Evolutionary conservation across 2,888 invertebrate species (phyloP), one percentile per base, ranked within the genome.

Genomic region (Ariolimax columbianus): DNA sequence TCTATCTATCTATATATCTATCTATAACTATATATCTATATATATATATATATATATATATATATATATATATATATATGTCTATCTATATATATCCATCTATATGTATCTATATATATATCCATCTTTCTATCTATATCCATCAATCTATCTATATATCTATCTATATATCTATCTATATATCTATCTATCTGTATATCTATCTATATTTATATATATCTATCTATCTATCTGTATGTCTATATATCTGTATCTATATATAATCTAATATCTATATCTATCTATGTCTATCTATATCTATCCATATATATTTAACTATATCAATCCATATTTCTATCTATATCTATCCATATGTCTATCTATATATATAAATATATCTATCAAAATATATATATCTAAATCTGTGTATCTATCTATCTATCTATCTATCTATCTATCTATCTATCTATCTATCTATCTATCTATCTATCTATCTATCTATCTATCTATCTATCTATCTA

Each of bases 361-460:
- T 68, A 33, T 68, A 4, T 68, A 33, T 68, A 4, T 68, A 33
- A 30, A 7, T 23, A 59, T 59, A n/a, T n/a, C n/a, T n/a, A n/a
- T n/a, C n/a, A n/a, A n/a, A n/a, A n/a, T n/a, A n/a, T n/a, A n/a
- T n/a, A n/a, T n/a, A n/a, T n/a, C n/a, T n/a, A n/a, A n/a, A n/a
- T 70, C 36, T 70, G 38, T 70, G 17, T 70, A 70, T 70, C 36
- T 70, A 70, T 70, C 36, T 70, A 70, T 70, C 36, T 70, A 70
- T 70, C 36, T 70, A 70, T 70, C 36, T 70, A 70, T 70, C 36
- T 70, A 70, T 70, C 36, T 70, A 70, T 70, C 36, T 70, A 70
- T 70, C 30, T 66, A 66, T 66, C 30, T 33, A 33, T 33, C 30
- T 66, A 33, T 66, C 33, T 66, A 33, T 66, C 33, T 66, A 33